Base-by-base conservation (phyloP, 2,888 invertebrate species). In the Aromia moschata region DNA sequence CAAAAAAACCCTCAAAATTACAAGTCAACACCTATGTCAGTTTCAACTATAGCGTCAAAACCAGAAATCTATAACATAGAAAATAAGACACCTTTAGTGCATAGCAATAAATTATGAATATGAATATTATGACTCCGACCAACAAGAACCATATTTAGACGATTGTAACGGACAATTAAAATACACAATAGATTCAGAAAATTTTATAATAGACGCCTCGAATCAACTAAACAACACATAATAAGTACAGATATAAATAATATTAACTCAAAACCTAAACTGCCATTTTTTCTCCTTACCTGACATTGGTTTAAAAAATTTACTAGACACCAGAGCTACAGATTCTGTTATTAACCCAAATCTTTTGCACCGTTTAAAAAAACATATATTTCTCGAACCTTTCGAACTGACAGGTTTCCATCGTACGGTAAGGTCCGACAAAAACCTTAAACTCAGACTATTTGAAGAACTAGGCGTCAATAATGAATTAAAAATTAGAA, bases 381-480 rank as follows among this genome's bases (percentile, higher is more conserved):
- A 44, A 12, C 2, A 44, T 11, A 44, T 25, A n/a, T 44, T 44
- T 25, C 11, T 20, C 9, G 44, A 44, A 44, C 20, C 20, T 1
- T 44, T 44, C 14, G 7, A 20, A 44, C 11, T 44, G 11, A 44
- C 44, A 12, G 44, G 44, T 7, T 25, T 44, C 11, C 25, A 44
- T 9, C 41, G 41, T 18, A 17, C 17, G 3, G 41, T 41, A 17
- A 41, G n/a, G n/a, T 41, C 18, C 9, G 17, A 44, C 12, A 44
- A 18, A 44, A 44, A 44, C 11, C 9, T 44, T 4, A 44, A 44
- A 44, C n/a, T 25, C 12, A 14, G 20, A 25, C 11, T 44, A 25
- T 44, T 44, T 11, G 25, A 25, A 25, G 44, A 44, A 44, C 14
- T 44, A 44, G 44, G 44, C 3, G 25, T 44, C 11, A 44, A 44